Evolutionary conservation across 1,140 invertebrate genomes (phyloP), one percentile per base, ranked within the genome.

Genomic region (Lysiphlebus fabarum): DNA sequence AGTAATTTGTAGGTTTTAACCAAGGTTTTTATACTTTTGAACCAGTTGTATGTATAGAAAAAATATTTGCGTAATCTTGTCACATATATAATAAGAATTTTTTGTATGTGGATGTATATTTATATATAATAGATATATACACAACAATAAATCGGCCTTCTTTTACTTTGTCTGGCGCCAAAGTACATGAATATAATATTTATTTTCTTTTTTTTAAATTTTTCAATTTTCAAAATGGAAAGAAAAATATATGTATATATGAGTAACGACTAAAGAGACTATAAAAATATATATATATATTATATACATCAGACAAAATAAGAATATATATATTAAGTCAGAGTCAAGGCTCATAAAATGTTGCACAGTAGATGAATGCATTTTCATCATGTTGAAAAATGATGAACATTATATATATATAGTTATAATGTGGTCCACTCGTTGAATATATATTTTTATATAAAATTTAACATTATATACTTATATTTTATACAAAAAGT

Each of bases 91-190:
- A 17, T 17, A n/a, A n/a, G n/a, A n/a, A n/a, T n/a, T n/a, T n/a
- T n/a, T n/a, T n/a, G n/a, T n/a, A n/a, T n/a, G n/a, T n/a, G n/a
- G n/a, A n/a, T n/a, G n/a, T n/a, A 3, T 17, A 17, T 17, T 1
- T 17, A 17, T 17, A 70, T 69, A 69, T 70, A 72, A 71, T 66
- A 60, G 53, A 38, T n/a, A n/a, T n/a, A n/a, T n/a, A n/a, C 17
- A 4, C 53, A 68, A 63, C 67, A 50, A 71, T 65, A 63, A 67
- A 68, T 69, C 64, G 62, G 67, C 69, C 69, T 70, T 71, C 70
- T 69, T 62, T 48, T 45, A 49, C 53, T 56, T 43, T 51, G 50
- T 38, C 40, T 26, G 17, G 17, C 17, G 17, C 17, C 17, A 26
- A 26, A 26, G 17, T 26, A 26, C 17, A 26, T 26, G 17, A 4